Evolutionary conservation across 2,797 vertebrate species (phyloP).

Genomic region (Microctenopoma lineatum): DNA sequence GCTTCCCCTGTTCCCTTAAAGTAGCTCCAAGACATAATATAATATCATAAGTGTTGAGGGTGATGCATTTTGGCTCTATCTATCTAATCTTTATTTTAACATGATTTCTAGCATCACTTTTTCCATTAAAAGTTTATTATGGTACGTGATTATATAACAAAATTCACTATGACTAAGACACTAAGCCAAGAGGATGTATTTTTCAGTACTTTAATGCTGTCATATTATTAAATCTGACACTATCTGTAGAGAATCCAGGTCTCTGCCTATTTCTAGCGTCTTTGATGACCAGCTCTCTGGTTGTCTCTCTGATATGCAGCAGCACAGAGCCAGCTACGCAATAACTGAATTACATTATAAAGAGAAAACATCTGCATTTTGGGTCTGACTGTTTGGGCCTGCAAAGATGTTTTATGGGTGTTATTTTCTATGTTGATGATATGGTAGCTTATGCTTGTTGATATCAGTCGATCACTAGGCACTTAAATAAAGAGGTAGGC

Average conservation of each 20-base stretch:
- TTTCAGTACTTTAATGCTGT: slow-evolving; percentile 54
- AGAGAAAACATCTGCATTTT: slow-evolving; percentile 31
- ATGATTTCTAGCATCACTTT: not conserved
- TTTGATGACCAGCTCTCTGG: slow-evolving; percentile 64
- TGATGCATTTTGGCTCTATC: not conserved
- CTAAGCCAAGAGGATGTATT: slow-evolving; percentile 32
- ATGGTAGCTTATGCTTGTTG: slow-evolving; percentile 43
- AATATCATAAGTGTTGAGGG: slow-evolving; percentile 4
- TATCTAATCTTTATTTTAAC: not conserved
- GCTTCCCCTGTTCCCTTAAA: slow-evolving; percentile 2
- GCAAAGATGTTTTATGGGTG: not conserved
- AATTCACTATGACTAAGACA: slow-evolving; percentile 32
- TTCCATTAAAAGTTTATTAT: slow-evolving; percentile 9
- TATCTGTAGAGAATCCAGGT: slow-evolving; percentile 71
- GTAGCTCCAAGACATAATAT: not conserved
- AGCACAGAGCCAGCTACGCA: slow-evolving; percentile 20
- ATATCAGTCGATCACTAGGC: slow-evolving; percentile 67
- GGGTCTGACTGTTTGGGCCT: slow-evolving; percentile 13
- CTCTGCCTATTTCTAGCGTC: slow-evolving; percentile 63
- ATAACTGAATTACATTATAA: slow-evolving; percentile 42
- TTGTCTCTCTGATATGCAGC: slow-evolving; percentile 67
- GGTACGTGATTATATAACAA: slow-evolving; percentile 17
- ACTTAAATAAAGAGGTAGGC: slow-evolving; percentile 84
- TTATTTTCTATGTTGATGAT: slow-evolving; percentile 24
- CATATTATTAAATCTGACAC: slow-evolving; percentile 72